Base-by-base conservation (phyloP, 2,888 invertebrate species). In the Drosophila eohydei region DNA sequence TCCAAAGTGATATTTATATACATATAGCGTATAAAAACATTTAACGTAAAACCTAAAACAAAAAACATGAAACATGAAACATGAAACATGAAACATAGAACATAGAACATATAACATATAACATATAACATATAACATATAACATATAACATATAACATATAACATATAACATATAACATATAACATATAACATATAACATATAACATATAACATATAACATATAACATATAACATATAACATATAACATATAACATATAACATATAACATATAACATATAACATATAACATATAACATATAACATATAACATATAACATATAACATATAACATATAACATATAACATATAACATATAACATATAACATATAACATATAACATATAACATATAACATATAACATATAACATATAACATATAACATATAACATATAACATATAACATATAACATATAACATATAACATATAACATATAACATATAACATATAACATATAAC, bases 291-390 rank as follows among this genome's bases (percentile, higher is more conserved):
- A 40, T 40, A 40, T 40, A 40, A 40, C 40, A 40, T 40, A 40
- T 40, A 40, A 40, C 40, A 40, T n/a, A 40, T 40, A 40, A 40
- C 40, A 40, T 40, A 40, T 38, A 38, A 38, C 38, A 38, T 38
- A 38, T 38, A 38, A 38, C 38, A 38, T n/a, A 38, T 38, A 38
- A 46, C 26, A 21, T 46, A 46, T 46, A 46, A 26, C 26, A 46
- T 46, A 46, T 46, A 46, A 26, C 38, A 38, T 38, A 38, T 38
- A 38, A 46, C 26, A 46, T 46, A 46, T 46, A 46, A 26, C 46
- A 26, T 26, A 38, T 38, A 38, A 38, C 38, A 38, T 38, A 38
- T 38, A 38, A 38, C 38, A 38, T 38, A 38, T 38, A 38, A 38
- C 38, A 38, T 38, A 38, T 38, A 38, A 38, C 38, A 38, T 38